A percentile compares a stretch with the other conserved stretches of the same genome.
Evolutionary conservation across 2,797 vertebrate species (phyloP).

Genomic region (Allobates femoralis): DNA sequence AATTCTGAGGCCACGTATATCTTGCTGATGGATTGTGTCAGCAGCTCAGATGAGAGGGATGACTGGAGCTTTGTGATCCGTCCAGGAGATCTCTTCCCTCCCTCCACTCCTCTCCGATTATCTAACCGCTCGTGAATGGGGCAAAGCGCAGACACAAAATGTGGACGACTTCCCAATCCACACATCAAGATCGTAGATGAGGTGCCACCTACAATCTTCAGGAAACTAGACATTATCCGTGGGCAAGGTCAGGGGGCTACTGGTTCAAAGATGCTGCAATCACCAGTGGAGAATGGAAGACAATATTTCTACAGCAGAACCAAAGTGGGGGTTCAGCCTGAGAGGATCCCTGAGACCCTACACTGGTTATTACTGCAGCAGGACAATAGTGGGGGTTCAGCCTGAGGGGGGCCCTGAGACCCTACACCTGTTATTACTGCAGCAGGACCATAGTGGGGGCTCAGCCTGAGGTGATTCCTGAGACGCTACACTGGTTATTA

Average conservation of each 20-base stretch:
- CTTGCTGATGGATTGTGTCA: slow-evolving; percentile 76
- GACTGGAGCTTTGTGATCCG: slow-evolving; percentile 73
- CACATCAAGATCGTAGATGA: neutral
- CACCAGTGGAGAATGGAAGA: no score
- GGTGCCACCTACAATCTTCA: neutral
- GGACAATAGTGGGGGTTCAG: no score
- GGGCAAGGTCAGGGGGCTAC: neutral
- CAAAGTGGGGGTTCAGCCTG: no score
- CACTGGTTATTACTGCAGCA: no score
- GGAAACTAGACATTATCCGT: neutral
- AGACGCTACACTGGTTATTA: no score
- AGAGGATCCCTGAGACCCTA: no score
- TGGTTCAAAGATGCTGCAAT: neutral
- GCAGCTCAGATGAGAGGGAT: slow-evolving; percentile 70
- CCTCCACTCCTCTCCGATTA: slow-evolving; percentile 53
- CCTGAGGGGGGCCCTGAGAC: no score
- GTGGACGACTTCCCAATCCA: neutral
- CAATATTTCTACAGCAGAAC: no score
- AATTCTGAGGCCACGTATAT: slow-evolving; percentile 72
- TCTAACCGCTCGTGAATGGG: neutral
- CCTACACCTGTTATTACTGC: no score
- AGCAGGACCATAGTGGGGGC: no score
- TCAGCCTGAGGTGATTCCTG: no score
- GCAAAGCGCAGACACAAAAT: neutral
- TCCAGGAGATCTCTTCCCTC: slow-evolving; percentile 68